Evolutionary conservation across 2,797 vertebrate genomes (phyloP), one percentile per base, ranked within the genome.

Genomic region (Halcyon leucocephala): DNA sequence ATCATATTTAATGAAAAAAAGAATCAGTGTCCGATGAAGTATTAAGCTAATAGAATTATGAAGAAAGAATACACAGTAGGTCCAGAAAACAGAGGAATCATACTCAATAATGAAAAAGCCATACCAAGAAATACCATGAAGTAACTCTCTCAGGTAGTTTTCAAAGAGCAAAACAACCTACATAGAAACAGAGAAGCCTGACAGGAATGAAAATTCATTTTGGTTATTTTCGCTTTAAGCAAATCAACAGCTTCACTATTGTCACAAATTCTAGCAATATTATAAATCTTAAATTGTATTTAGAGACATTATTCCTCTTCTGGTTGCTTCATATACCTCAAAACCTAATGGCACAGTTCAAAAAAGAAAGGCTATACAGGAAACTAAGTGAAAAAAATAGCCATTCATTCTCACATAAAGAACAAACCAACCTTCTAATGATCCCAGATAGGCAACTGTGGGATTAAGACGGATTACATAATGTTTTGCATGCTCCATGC

Each of bases 271-370:
- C 33, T 7, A 82, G 8, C 6, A 24, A 42, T 14, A 15, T 26
- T 29, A 20, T 10, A 48, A 69, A 49, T 7, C 8, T 48, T 19
- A 52, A 25, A 0, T 48, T 33, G 6, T 1, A 28, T 1, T 21
- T 0, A 13, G 35, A 42, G 37, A 52, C 11, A 11, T 19, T 14
- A 2, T 28, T 20, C 6, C 17, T 6, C 24, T 21, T 4, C 22
- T 35, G 15, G 10, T 60, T 67, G 41, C 20, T 39, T 8, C 6
- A 8, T 5, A 5, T 4, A 13, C 12, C 24, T 72, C 52, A 64
- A 71, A 93, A 21, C 8, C 14, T 22, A 80, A 19, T 0, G 4
- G 18, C 24, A 65, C 11, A 44, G 21, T 9, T 0, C 6, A 16
- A 12, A 26, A 62, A 14, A 81, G 9, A 62, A 13, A 81, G 8